Evolutionary conservation across 2,797 vertebrate genomes (phyloP), one percentile per base, ranked within the genome.

Genomic region (Schizopygopsis malacanthus): DNA sequence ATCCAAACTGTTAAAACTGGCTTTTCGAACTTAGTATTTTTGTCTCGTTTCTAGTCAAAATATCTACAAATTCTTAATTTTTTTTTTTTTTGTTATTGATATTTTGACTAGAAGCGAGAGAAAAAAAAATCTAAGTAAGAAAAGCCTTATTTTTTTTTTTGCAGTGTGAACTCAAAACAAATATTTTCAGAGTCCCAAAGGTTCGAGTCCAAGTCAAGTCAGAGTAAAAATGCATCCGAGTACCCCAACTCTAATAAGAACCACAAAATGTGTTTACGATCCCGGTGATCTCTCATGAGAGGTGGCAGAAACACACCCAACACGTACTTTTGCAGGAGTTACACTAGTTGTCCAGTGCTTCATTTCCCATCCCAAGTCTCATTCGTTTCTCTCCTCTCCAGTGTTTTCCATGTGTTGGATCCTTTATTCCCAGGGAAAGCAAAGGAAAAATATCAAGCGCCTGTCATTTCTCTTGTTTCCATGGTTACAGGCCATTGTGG

Each of bases 401-500:
- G 50, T 79, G 79, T 85, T 77, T 81, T 70, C 75, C 75, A n/a
- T 82, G 77, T 75, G 61, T 79, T 18, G 20, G 52, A 6, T 50
- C 9, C 6, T 61, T 33, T 75, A 76, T 86, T 86, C 89, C 88
- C 89, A 88, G 87, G 89, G 83, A 91, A 90, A 88, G 81, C 83
- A 11, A 72, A 86, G 86, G 76, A 84, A 87, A 86, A 79, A 85
- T 82, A 88, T 91, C 87, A 79, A 88, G 50, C 52, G 54, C 81
- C 91, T 94, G 91, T 94, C 92, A 89, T 92, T 91, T 93, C 56
- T 86, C 92, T 92, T 89, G 95, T 96, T 94, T 96, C 94, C 92
- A 94, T 94, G 95, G 95, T 95, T 95, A 90, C 96, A 99, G 98
- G 98, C 98, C 82, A 98, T 99, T 89, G 98, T 99, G 92, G 98